These are phyloP conservation scores for Decapterus maruadsi DNA, from an alignment of 2,797 vertebrate species.

Conservation along the genomic window DNA sequence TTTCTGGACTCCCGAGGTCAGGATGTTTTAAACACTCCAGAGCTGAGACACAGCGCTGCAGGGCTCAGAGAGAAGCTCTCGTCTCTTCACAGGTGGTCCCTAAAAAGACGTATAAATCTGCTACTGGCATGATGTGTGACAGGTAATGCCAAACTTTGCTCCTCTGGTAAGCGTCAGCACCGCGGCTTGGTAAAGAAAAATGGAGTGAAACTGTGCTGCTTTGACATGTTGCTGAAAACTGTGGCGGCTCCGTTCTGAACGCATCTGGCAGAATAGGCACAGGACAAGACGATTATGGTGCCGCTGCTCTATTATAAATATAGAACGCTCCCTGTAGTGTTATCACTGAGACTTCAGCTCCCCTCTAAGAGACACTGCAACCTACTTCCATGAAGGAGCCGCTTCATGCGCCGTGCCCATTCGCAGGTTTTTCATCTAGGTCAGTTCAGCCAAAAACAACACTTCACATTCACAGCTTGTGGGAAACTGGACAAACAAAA, in stretches of 20 bases:
- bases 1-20: background rate
- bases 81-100: conserved; percentile 55
- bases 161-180: conserved; percentile 29
- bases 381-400: conserved; percentile 63
- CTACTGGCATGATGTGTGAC: background rate
- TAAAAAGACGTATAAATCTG: conserved; percentile 21
- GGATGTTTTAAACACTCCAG: conserved; percentile 28
- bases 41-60: conserved; percentile 18
- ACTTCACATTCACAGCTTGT: conserved; percentile 33
- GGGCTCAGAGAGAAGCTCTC: conserved; percentile 3
- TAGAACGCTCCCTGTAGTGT: conserved; percentile 57
- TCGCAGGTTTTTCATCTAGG: conserved; percentile 67
- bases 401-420: conserved; percentile 30
- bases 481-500: conserved; percentile 24
- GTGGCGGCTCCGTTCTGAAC: conserved; percentile 38
- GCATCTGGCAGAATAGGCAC: conserved; percentile 54
- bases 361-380: conserved; percentile 56
- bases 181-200: conserved; percentile 5
- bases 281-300: conserved; percentile 43
- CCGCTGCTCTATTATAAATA: conserved; percentile 47
- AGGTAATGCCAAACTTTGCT: conserved; percentile 18
- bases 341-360: conserved; percentile 38
- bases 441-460: conserved; percentile 58
- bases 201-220: conserved; percentile 20
- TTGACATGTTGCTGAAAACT: conserved; percentile 27